Conservation (phyloP, 2,888 invertebrate genomes). For the Operophtera brumata region DNA sequence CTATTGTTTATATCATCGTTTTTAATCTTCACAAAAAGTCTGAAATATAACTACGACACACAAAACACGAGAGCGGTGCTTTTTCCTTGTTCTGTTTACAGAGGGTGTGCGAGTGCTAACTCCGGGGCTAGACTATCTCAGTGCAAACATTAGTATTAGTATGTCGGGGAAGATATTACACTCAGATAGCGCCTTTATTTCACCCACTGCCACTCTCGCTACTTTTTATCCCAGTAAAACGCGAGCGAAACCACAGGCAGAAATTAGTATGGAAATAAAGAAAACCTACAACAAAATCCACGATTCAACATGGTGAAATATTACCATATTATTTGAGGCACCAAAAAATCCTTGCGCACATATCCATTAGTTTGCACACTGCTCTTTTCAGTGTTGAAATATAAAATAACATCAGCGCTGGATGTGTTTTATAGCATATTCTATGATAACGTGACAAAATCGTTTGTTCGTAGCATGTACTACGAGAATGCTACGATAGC, state of each 20-base stretch:
- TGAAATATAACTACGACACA: slow-evolving; percentile 15
- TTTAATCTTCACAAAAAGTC: slow-evolving; percentile 13
- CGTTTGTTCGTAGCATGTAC: slow-evolving; percentile 1
- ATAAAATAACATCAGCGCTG: slow-evolving; percentile 17
- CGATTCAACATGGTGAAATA: slow-evolving; percentile 14
- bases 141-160: slow-evolving; percentile 41
- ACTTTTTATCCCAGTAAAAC: slow-evolving; percentile 31
- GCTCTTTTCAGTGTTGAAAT: slow-evolving; percentile 14
- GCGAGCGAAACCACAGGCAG: no score
- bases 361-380: slow-evolving; percentile 13
- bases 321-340: slow-evolving; percentile 10
- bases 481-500: background rate
- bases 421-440: slow-evolving; percentile 15
- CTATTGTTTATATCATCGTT: no score
- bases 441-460: slow-evolving; percentile 15
- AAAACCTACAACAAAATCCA: background rate
- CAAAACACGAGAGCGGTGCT: slow-evolving; percentile 24
- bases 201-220: slow-evolving; percentile 44
- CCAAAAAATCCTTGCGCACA: slow-evolving; percentile 15
- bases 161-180: slow-evolving; percentile 54
- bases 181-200: slow-evolving; percentile 61
- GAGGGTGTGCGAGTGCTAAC: slow-evolving; percentile 47
- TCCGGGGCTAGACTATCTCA: slow-evolving; percentile 37
- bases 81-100: slow-evolving; percentile 47
- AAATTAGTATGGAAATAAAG: no score